phyloP scores from a whole-genome alignment of 2,113 vertebrate genomes.

The Callaeas wilsoni region DNA sequence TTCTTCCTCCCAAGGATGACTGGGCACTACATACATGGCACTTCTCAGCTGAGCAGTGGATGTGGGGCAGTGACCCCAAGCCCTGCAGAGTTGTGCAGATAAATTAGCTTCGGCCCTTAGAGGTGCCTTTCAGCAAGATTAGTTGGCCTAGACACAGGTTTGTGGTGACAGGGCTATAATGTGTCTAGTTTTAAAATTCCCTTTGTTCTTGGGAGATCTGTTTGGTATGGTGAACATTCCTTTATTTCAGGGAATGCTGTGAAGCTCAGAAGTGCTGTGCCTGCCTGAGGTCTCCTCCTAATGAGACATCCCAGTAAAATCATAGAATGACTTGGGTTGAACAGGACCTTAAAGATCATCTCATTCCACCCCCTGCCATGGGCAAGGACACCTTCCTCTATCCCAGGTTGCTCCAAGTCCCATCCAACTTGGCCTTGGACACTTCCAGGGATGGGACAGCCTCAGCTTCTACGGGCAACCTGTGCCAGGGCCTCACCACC shows the following conservation, averaged over 20 bases:
- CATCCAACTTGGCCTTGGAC: not conserved
- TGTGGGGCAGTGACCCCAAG: not conserved
- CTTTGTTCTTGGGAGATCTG: not conserved
- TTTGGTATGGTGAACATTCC: not conserved
- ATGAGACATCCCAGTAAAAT: not conserved
- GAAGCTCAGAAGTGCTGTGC: not conserved
- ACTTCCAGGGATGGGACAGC: not conserved
- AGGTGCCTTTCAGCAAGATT: not conserved
- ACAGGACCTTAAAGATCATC: not conserved
- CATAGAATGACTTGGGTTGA: not conserved
- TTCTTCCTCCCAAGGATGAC: not conserved
- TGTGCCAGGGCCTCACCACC: not conserved
- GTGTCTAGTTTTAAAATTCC: not conserved
- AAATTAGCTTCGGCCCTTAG: not conserved
- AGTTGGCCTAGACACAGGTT: not conserved
- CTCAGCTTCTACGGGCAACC: not conserved
- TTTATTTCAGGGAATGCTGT: not conserved
- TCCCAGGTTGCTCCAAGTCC: rapidly evolving
- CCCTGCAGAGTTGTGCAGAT: not conserved
- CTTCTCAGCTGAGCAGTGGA: not conserved
- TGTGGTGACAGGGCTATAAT: not conserved
- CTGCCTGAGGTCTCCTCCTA: not conserved
- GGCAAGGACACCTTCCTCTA: not conserved
- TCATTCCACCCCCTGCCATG: not conserved
- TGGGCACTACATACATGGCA: not conserved